Percentiles rank a stretch among this genome's conserved stretches.
These are phyloP conservation scores for Endomychus coccineus DNA, from an alignment of 2,888 invertebrate species.

Conservation along the genomic window DNA sequence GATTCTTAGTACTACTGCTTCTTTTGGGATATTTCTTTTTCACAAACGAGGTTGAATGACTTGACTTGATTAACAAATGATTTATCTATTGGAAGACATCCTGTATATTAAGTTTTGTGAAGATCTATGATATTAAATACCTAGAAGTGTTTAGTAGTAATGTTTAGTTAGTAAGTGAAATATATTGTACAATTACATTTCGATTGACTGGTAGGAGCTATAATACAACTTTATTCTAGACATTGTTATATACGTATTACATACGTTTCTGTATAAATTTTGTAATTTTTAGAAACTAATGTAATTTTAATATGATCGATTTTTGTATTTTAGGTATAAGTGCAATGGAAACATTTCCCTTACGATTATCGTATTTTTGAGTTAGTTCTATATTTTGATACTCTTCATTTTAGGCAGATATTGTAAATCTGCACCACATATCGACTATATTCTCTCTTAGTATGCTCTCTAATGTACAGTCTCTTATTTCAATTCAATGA, in stretches of 20 bases:
- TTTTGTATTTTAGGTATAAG: slow-evolving; percentile 29
- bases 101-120: too few relatives aligned
- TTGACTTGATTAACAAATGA: too few relatives aligned
- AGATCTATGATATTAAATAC: too few relatives aligned
- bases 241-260: slow-evolving; percentile 2
- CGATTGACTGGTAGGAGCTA: slow-evolving; percentile 8
- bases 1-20: too few relatives aligned
- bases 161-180: too few relatives aligned
- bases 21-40: too few relatives aligned
- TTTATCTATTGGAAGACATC: too few relatives aligned
- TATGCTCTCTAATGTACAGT: slow-evolving; percentile 35
- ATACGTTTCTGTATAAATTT: too few relatives aligned
- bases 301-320: slow-evolving; percentile 9
- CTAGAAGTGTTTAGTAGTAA: too few relatives aligned
- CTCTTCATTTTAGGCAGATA: slow-evolving; percentile 33
- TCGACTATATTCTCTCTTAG: slow-evolving; percentile 37
- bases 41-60: too few relatives aligned
- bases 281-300: slow-evolving; percentile 4
- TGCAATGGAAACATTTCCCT: slow-evolving; percentile 35
- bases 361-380: slow-evolving; percentile 29
- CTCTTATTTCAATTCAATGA: too few relatives aligned
- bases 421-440: slow-evolving; percentile 36
- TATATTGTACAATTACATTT: slow-evolving; percentile 1
- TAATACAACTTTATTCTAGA: too few relatives aligned
- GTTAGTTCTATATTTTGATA: slow-evolving; percentile 39